Evolutionary conservation across 2,888 invertebrate species (phyloP), one percentile per base, ranked within the genome.

Genomic region (Scaptomyza parva): DNA sequence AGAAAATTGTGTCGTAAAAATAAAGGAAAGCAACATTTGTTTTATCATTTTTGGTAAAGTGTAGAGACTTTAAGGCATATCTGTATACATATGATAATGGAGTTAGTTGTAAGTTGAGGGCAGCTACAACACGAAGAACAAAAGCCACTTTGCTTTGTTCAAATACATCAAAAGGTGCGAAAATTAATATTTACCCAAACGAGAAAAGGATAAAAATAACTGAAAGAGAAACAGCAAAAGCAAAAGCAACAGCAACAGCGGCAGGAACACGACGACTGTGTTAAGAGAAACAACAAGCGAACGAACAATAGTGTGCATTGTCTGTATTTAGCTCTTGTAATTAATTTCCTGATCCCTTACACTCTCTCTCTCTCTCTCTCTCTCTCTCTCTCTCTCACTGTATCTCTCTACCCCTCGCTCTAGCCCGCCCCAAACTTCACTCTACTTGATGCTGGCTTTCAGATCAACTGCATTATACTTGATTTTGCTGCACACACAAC

Each of bases 181-280:
- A 85, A 78, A 81, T 83, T 81, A 85, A 88, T 85, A 87, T 81
- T 81, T 87, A 63, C 70, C 54, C 39, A 50, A 39, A 14, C 37
- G 60, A 62, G 66, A 69, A 37, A 3, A 26, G 26, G 22, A 6
- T 1, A 59, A 57, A 62, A 44, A 44, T n/a, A n/a, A n/a, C n/a
- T n/a, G 50, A 20, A 17, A 39, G 35, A 47, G 28, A 30, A 59
- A 39, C 28, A 35, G 53, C 48, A 24, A 37, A 30, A 50, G 60
- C 18, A 40, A 28, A 30, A 57, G 43, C 26, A 30, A 26, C 33
- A 28, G 30, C 33, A 50, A 14, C 26, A n/a, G n/a, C n/a, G n/a
- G n/a, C n/a, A n/a, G n/a, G n/a, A n/a, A n/a, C n/a, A n/a, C n/a
- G n/a, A n/a, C n/a, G n/a, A n/a, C n/a, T n/a, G n/a, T n/a, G 17